phyloP scores from a whole-genome alignment of 2,113 vertebrate genomes.

The Terrapene triunguis region DNA sequence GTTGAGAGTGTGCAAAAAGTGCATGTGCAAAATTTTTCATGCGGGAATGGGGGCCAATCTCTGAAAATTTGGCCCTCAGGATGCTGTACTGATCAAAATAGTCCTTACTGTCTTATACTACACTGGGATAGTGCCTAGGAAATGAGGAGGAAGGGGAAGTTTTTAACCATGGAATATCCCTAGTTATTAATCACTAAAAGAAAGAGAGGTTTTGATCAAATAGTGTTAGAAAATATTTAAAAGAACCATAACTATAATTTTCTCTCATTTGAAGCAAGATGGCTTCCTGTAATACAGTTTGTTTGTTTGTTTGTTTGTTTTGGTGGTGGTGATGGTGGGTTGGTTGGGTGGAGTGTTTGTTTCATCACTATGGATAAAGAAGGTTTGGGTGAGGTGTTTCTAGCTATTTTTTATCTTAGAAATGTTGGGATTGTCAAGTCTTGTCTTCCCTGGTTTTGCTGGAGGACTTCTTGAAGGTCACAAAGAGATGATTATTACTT shows the following conservation, averaged over 20 bases:
- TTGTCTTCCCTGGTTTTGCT: constrained; percentile 9
- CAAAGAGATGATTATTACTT: constrained; percentile 61
- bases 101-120: not conserved
- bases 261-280: constrained; percentile 53
- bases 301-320: constrained; percentile 52
- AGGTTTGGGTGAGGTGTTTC: not conserved
- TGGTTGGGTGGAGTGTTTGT: not conserved
- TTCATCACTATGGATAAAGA: constrained; percentile 1
- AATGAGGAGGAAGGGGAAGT: not conserved
- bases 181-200: constrained; percentile 6
- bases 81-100: not conserved
- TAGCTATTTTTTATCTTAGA: not conserved
- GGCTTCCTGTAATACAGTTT: constrained; percentile 43
- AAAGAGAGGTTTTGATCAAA: constrained; percentile 17
- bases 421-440: not conserved
- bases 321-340: no score
- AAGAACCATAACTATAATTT: constrained; percentile 35
- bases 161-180: not conserved
- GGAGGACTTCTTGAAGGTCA: constrained; percentile 42
- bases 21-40: not conserved
- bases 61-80: not conserved
- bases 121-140: not conserved
- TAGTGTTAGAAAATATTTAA: constrained; percentile 19
- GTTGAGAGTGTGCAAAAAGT: not conserved
- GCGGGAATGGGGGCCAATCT: not conserved